These are phyloP conservation scores for Sarcophaga carnaria DNA, from an alignment of 2,888 invertebrate genomes.

Conservation along the genomic window DNA sequence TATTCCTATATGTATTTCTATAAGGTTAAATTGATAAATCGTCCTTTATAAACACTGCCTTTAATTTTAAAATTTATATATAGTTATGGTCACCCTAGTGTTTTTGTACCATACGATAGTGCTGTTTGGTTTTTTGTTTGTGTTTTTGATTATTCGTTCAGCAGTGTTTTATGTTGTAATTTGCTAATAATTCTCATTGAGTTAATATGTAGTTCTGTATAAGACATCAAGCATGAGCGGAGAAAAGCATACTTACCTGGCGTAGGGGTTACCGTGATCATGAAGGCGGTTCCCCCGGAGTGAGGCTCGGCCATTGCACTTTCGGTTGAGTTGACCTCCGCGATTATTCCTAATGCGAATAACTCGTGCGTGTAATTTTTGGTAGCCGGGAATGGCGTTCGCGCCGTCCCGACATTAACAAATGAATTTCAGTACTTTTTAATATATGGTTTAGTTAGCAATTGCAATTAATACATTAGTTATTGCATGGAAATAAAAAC, in stretches of 20 bases:
- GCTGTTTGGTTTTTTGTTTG: too few species aligned
- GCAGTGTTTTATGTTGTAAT: background rate
- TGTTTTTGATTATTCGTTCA: background rate
- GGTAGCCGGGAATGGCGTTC: constrained; percentile 86
- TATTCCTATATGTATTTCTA: too few species aligned
- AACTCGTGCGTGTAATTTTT: constrained; percentile 88
- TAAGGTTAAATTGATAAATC: too few species aligned
- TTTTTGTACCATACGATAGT: too few species aligned
- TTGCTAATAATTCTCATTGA: background rate
- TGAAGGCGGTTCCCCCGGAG: constrained; percentile 75
- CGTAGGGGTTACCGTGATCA: constrained; percentile 76
- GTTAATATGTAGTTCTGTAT: background rate
- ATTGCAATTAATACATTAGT: too few species aligned
- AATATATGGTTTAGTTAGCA: too few species aligned
- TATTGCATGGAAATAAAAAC: too few species aligned
- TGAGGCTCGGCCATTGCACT: constrained; percentile 74
- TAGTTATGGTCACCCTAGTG: too few species aligned
- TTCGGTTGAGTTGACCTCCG: constrained; percentile 86
- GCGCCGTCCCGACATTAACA: constrained; percentile 83
- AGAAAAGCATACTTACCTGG: constrained; percentile 74
- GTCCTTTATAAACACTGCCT: too few species aligned
- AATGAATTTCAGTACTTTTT: constrained; percentile 64
- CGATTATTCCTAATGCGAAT: constrained; percentile 88
- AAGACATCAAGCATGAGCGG: background rate
- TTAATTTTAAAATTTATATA: too few species aligned